Percentiles rank a stretch among this genome's conserved stretches.
phyloP scores from a whole-genome alignment of 2,113 vertebrate species.

The Scalopus aquaticus region DNA sequence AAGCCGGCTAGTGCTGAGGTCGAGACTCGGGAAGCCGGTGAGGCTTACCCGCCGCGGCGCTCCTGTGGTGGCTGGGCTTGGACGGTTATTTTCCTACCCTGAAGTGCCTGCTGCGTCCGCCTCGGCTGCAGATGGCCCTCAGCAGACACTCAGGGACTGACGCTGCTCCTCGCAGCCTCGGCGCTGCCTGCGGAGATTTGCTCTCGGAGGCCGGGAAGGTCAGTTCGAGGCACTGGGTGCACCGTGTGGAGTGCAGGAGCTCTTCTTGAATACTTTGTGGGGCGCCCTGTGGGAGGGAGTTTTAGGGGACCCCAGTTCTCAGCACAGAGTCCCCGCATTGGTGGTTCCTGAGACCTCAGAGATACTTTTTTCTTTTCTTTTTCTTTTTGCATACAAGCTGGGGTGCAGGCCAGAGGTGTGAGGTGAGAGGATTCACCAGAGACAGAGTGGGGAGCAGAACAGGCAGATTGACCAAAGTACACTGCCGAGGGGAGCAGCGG shows the following conservation, averaged over 20 bases:
- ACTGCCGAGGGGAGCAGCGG: no score
- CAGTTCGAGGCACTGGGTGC: no score
- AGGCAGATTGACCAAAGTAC: no score
- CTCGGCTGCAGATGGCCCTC: background rate
- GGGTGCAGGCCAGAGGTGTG: no score
- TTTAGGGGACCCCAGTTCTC: background rate
- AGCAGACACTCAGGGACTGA: background rate
- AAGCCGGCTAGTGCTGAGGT: background rate
- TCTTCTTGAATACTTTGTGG: background rate
- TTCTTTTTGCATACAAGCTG: no score
- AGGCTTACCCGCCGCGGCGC: background rate
- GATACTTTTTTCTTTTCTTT: background rate
- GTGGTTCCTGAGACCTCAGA: background rate
- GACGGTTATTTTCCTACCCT: background rate
- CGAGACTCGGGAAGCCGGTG: background rate
- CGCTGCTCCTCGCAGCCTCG: background rate
- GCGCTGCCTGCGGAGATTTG: background rate
- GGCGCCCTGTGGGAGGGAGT: no score
- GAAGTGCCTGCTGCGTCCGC: no score
- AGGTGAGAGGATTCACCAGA: no score
- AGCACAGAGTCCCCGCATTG: background rate
- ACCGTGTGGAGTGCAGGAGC: fast-evolving
- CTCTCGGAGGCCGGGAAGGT: background rate
- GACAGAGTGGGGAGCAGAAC: no score
- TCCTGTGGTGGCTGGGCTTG: fast-evolving